phyloP scores from a whole-genome alignment of 2,113 vertebrate genomes.

The Procapra przewalskii region DNA sequence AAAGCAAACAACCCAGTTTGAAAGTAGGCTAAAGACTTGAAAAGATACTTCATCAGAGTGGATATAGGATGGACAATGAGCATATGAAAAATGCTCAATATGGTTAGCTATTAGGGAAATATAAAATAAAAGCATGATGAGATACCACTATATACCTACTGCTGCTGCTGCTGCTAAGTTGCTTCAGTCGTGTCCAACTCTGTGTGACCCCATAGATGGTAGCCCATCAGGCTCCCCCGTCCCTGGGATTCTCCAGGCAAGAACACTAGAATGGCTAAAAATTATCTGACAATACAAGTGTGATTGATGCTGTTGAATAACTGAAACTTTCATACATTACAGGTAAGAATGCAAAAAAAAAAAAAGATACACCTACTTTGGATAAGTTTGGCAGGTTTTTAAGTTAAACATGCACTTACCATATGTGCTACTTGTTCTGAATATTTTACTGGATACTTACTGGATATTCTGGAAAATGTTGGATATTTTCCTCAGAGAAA shows the following conservation, averaged over 20 bases:
- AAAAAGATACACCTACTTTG: neutral
- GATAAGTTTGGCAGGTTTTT: neutral
- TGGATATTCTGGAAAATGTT: neutral
- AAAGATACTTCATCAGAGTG: neutral
- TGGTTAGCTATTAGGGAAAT: neutral
- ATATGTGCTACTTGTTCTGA: neutral
- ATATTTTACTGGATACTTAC: too few species aligned
- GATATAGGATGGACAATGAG: neutral
- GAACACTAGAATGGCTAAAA: neutral
- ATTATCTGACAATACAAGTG: neutral
- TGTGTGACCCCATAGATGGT: too few species aligned
- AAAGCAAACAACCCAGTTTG: neutral
- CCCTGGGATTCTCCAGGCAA: too few species aligned
- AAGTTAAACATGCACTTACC: neutral
- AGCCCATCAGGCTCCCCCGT: too few species aligned
- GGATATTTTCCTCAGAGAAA: neutral
- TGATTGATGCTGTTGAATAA: neutral
- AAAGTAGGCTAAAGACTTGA: neutral
- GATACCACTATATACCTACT: neutral
- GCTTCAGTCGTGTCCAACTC: rapidly evolving
- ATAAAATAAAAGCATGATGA: neutral
- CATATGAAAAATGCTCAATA: neutral
- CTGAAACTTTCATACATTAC: neutral
- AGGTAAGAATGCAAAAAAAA: neutral
- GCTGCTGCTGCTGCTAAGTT: too few species aligned